phyloP scores from a whole-genome alignment of 1,140 invertebrate genomes.

The Drosophila nannoptera region DNA sequence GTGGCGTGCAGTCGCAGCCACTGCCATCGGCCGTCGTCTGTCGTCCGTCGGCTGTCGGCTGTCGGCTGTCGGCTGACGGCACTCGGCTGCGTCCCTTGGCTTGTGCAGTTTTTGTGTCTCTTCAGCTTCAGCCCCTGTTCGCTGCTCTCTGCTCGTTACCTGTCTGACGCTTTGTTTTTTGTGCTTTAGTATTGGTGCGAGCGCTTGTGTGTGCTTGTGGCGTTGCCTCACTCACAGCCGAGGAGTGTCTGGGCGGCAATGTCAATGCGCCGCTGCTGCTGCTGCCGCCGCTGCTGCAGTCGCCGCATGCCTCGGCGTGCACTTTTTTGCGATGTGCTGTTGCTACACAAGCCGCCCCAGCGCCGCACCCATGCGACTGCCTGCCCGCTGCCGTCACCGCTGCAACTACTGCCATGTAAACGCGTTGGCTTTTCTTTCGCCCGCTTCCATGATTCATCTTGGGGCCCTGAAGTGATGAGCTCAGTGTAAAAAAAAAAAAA shows the following conservation, averaged over 20 bases:
- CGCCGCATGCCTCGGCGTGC: constrained; percentile 14
- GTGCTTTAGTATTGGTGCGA: constrained; percentile 33
- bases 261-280: constrained; percentile 35
- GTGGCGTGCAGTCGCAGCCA: constrained; percentile 43
- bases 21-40: too few relatives aligned
- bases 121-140: constrained; percentile 15
- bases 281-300: constrained; percentile 6
- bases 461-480: constrained; percentile 38
- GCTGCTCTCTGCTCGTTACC: constrained; percentile 44
- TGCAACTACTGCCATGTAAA: constrained; percentile 36
- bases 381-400: background rate
- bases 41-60: too few relatives aligned
- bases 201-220: background rate
- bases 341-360: constrained; percentile 37
- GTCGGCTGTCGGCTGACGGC: background rate
- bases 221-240: constrained; percentile 11
- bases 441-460: constrained; percentile 62
- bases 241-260: constrained; percentile 47
- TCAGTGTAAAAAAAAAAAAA: constrained; percentile 23
- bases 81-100: constrained; percentile 15
- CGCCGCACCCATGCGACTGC: constrained; percentile 5
- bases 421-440: constrained; percentile 45
- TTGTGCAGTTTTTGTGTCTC: constrained; percentile 48
- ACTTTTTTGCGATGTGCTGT: constrained; percentile 43
- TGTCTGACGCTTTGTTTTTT: constrained; percentile 61